Evolutionary conservation across 2,797 vertebrate genomes (phyloP).

Genomic region (Micromesistius poutassou): DNA sequence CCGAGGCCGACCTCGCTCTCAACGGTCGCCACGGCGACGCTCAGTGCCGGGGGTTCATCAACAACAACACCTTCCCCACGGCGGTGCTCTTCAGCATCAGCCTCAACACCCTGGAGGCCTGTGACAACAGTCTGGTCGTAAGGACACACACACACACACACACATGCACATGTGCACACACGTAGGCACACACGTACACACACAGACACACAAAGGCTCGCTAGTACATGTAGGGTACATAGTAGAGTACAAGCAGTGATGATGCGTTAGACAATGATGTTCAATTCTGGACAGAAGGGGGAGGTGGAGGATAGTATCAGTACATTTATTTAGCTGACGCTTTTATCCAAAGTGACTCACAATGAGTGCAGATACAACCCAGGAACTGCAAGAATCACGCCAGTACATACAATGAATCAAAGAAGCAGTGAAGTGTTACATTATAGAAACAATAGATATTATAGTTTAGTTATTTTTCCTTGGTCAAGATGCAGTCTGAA

Average conservation of each 20-base stretch:
- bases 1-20: conserved; percentile 86
- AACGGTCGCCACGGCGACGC: conserved; percentile 87
- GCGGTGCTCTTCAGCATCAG: conserved; percentile 95
- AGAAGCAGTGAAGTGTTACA: no score
- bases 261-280: not conserved
- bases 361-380: no score
- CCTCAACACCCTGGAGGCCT: conserved; percentile 92
- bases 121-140: conserved; percentile 93
- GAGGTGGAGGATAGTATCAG: not conserved
- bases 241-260: not conserved
- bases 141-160: conserved; percentile 44
- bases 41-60: conserved; percentile 93
- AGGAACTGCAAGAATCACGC: no score
- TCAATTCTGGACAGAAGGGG: not conserved
- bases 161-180: not conserved
- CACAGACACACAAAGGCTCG: not conserved
- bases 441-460: no score
- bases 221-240: not conserved
- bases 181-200: conserved; percentile 1
- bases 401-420: no score
- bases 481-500: no score
- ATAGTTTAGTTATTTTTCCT: no score
- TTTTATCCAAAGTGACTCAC: no score
- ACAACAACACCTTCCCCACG: conserved; percentile 97
- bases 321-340: no score